Evolutionary conservation across 2,113 vertebrate genomes (phyloP).

Genomic region (Chunga burmeisteri): DNA sequence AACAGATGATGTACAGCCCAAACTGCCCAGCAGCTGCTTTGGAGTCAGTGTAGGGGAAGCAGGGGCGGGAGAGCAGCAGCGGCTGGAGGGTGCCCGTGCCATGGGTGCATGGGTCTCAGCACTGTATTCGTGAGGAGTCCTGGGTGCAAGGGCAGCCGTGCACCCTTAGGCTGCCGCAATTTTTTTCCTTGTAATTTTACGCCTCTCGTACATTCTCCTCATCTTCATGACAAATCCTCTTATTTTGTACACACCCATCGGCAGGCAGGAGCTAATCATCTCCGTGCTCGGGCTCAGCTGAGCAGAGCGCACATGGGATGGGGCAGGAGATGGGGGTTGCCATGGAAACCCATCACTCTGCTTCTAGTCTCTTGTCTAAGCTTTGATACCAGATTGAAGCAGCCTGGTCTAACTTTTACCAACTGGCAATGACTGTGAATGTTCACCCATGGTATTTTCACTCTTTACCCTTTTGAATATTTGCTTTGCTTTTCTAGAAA

Average conservation of each 20-base stretch:
- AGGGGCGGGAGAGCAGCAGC: accelerated
- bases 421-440: background rate
- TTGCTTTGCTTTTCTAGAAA: background rate
- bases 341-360: background rate
- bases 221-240: background rate
- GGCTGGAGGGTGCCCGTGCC: background rate
- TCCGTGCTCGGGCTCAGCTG: background rate
- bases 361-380: background rate
- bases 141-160: background rate
- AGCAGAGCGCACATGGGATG: background rate
- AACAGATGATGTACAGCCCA: accelerated
- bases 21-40: background rate
- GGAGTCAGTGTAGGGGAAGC: accelerated
- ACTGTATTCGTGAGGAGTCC: accelerated
- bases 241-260: background rate
- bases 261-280: background rate
- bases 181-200: background rate
- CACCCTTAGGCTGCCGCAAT: accelerated
- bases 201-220: accelerated
- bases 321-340: background rate
- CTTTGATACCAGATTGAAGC: background rate
- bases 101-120: background rate
- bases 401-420: background rate
- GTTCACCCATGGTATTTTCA: background rate
- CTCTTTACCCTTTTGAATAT: background rate